Evolutionary conservation across 2,797 vertebrate species (phyloP).

Genomic region (Chiroxiphia lanceolata): DNA sequence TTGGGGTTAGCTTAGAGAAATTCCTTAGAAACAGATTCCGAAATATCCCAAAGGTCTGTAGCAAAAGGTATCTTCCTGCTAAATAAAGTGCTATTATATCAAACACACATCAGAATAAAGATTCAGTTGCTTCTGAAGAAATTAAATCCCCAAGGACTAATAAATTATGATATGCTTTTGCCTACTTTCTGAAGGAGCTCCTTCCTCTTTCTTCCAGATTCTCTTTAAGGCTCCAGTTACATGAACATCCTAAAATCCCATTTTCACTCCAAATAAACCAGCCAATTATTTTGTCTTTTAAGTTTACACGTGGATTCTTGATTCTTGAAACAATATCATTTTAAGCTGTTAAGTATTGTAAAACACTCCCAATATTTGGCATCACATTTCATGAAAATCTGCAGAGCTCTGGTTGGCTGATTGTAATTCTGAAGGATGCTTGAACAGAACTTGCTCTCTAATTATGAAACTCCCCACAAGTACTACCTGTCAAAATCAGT

Average conservation of each 20-base stretch:
- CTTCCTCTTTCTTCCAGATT: not conserved
- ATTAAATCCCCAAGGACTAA: not conserved
- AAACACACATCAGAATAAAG: not conserved
- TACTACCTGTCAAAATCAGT: slow-evolving; percentile 7
- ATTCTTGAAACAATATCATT: not conserved
- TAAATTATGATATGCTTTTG: not conserved
- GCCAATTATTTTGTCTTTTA: not conserved
- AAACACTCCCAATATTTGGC: not conserved
- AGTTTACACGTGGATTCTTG: not conserved
- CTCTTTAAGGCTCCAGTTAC: not conserved
- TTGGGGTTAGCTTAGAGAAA: not conserved
- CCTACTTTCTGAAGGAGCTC: not conserved
- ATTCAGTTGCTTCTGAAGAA: not conserved
- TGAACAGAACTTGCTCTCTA: not conserved
- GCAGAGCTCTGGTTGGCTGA: not conserved
- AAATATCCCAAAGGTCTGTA: not conserved
- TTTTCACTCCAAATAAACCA: not conserved
- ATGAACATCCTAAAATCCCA: not conserved
- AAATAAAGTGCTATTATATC: not conserved
- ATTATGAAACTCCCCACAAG: slow-evolving; percentile 18
- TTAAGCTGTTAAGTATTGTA: not conserved
- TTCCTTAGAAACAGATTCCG: not conserved
- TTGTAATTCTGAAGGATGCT: not conserved
- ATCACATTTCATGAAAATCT: not conserved
- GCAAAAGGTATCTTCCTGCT: not conserved